Evolutionary conservation across 2,113 vertebrate species (phyloP), one percentile per base, ranked within the genome.

Genomic region (Coptodon bakossiorum): DNA sequence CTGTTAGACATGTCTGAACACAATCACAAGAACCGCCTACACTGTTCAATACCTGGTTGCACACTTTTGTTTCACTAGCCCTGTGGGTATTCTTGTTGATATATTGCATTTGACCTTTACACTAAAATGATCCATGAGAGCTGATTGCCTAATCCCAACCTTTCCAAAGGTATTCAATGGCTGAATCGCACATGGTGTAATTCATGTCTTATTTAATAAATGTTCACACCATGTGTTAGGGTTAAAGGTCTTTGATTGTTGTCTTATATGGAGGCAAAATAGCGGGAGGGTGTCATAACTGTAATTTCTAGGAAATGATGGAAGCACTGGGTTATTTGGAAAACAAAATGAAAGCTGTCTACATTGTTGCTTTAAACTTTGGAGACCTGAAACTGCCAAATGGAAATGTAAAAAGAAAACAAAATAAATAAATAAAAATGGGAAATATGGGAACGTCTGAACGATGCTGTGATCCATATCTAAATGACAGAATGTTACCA

Each of bases 1-100:
- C 78, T 34, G 48, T 92, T 80, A 83, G 50, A 85, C 92, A 43
- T 89, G 93, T 81, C 90, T 86, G 89, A 90, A 90, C 93, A 88
- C 80, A 85, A 17, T 43, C 4, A 6, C 14, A 73, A 78, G 17
- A 48, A 52, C 29, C 27, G 5, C 73, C 73, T 9, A 78, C 73
- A 34, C 73, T 34, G 73, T 78, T 78, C 73, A 52, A 78, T 78
- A 78, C 45, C 45, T 34, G 45, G 27, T 50, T 78, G 73, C 17
- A 50, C 14, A 78, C 17, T 31, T 34, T 52, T 52, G 45, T 78
- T 50, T 78, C 45, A n/a, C 27, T 52, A 52, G 17, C 45, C 68
- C 68, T 17, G 68, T 48, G 22, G 6, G 40, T 40, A 71, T 9
- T 17, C 3, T 78, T 16, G 17, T n/a, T 50, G 68, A 76, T 76